A percentile compares a stretch with the other conserved stretches of the same genome.
Evolutionary conservation across 2,113 vertebrate species (phyloP).

Genomic region (Salvator merianae): DNA sequence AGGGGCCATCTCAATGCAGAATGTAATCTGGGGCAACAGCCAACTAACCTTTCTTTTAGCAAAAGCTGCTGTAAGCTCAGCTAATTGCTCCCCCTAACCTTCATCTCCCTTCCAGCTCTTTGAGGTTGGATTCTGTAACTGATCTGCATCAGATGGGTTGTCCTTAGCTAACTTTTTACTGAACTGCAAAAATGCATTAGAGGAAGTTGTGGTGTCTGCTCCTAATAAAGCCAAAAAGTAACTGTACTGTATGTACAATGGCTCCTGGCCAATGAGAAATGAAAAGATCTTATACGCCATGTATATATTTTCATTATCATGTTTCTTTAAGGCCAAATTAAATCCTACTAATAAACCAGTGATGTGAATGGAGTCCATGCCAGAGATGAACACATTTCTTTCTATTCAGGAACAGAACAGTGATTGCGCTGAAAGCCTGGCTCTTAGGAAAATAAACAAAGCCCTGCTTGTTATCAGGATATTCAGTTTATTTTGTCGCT

Average conservation of each 20-base stretch:
- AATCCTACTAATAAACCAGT: neutral
- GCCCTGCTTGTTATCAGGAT: neutral
- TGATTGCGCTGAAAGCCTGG: neutral
- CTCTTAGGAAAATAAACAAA: conserved; percentile 2
- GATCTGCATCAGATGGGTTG: neutral
- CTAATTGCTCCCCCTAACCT: rapidly evolving
- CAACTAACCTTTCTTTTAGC: neutral
- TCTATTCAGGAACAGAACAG: conserved; percentile 7
- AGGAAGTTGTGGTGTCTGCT: neutral
- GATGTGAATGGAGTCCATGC: conserved; percentile 1
- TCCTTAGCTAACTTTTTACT: neutral
- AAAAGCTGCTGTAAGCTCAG: neutral
- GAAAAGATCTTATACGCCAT: neutral
- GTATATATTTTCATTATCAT: neutral
- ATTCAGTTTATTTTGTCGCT: neutral
- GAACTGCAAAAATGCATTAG: neutral
- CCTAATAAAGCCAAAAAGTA: neutral
- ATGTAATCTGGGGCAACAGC: neutral
- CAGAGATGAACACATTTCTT: neutral
- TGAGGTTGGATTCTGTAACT: neutral
- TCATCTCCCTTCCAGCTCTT: neutral
- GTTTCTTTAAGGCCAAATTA: neutral
- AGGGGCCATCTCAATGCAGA: no score
- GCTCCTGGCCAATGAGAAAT: neutral
- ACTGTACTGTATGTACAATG: neutral